Evolutionary conservation across 2,888 invertebrate species (phyloP).

Genomic region (Pachymerium ferrugineum): DNA sequence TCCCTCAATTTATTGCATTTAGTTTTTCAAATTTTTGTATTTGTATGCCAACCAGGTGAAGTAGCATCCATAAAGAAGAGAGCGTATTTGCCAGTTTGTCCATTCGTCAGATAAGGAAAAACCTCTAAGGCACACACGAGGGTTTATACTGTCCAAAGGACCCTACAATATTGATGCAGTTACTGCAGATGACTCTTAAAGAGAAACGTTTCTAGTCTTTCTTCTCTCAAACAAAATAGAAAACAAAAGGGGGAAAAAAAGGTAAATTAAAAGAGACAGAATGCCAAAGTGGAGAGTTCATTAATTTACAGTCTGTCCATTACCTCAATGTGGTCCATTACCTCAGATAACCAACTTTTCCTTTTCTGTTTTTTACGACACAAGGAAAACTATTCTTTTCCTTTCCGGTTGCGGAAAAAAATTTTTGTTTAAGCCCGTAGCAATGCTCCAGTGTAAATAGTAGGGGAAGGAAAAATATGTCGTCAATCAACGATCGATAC

Average conservation of each 20-base stretch:
- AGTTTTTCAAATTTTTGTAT: slow-evolving; percentile 5
- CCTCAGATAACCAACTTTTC: neutral
- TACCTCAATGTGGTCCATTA: slow-evolving; percentile 13
- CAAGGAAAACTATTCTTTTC: neutral
- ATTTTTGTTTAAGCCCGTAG: too few relatives aligned
- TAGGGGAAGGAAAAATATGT: too few relatives aligned
- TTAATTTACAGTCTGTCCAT: slow-evolving; percentile 20
- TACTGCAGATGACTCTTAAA: neutral
- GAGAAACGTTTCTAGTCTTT: neutral
- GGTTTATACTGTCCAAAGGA: slow-evolving; percentile 22
- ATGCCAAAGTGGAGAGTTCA: neutral
- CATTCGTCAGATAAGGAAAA: slow-evolving; percentile 19
- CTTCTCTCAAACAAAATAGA: neutral
- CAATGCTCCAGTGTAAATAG: too few relatives aligned
- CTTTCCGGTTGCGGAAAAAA: too few relatives aligned
- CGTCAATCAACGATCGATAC: too few relatives aligned
- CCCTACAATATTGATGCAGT: slow-evolving; percentile 25
- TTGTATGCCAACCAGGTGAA: slow-evolving; percentile 24
- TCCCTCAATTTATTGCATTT: slow-evolving; percentile 18
- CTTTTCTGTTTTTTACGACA: neutral
- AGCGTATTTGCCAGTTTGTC: slow-evolving; percentile 27
- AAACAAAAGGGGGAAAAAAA: too few relatives aligned
- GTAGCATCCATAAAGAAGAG: slow-evolving; percentile 16
- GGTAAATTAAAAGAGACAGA: neutral
- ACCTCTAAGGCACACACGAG: slow-evolving; percentile 11